Evolutionary conservation across 1,140 invertebrate genomes (phyloP), one percentile per base, ranked within the genome.

Genomic region (Ceratina australensis): DNA sequence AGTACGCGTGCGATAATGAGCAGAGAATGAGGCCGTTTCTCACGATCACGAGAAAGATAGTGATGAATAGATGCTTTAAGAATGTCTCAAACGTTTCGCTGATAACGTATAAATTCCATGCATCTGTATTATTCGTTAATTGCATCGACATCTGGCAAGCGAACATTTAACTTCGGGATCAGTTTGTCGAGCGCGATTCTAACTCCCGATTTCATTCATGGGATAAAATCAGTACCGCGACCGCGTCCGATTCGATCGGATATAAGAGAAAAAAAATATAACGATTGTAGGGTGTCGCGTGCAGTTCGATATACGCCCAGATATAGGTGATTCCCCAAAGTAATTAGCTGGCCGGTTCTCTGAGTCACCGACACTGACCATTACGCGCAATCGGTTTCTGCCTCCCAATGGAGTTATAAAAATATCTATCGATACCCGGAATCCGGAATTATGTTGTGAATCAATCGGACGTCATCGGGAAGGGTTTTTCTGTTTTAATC

Each of bases 361-460:
- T 68, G 74, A 77, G 66, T 77, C 74, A 77, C 71, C 66, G 66
- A 71, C 74, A 71, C 26, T 16, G 42, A 49, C 28, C 33, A 26
- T 56, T 24, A n/a, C 33, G 22, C 26, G 56, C 22, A 18, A 75
- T 49, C 54, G 42, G 28, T 74, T 42, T 10, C 5, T 33, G 49
- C 60, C 59, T 57, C 10, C 49, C 10, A 26, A 54, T 24, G 20
- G 54, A 72, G 26, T 26, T 73, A 64, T 22, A 16, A 73, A 67
- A 56, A 10, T 75, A 66, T n/a, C 18, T 28, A 20, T 65, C 28
- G 13, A 26, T 7, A n/a, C 15, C 4, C 69, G 22, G 22, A 42
- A 56, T 42, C 33, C 33, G 33, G 33, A 15, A 26, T 73, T 18
- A 7, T 47, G 18, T 47, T 16, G 28, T 28, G 16, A 10, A 33